Evolutionary conservation across 1,140 invertebrate genomes (phyloP).

Genomic region (Pentalonia nigronervosa): DNA sequence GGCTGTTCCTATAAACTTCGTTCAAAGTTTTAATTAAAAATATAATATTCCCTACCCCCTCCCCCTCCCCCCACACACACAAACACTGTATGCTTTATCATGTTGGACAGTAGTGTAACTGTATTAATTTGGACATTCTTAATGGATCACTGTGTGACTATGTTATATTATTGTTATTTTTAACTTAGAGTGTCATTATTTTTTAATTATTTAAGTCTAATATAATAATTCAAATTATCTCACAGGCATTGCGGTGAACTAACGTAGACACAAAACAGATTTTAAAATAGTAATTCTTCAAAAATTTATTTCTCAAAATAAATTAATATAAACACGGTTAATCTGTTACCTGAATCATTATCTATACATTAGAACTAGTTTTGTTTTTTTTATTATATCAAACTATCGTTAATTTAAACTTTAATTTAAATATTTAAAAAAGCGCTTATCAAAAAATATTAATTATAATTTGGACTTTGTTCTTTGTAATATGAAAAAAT

Average conservation of each 20-base stretch:
- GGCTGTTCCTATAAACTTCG: not conserved
- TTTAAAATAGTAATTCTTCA: not conserved
- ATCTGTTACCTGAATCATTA: not conserved
- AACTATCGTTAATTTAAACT: not conserved
- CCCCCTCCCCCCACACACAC: no score
- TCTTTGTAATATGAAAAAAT: not conserved
- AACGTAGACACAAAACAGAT: not conserved
- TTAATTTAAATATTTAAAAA: not conserved
- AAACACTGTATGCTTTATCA: no score
- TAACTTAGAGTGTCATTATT: no score
- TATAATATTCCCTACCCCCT: no score
- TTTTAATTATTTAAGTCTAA: no score
- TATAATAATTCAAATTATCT: not conserved
- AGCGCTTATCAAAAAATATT: not conserved
- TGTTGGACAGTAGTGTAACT: no score
- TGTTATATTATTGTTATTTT: no score
- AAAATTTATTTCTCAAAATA: not conserved
- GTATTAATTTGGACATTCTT: no score
- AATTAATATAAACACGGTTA: not conserved
- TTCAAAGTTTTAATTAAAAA: conserved; percentile 18
- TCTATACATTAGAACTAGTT: not conserved
- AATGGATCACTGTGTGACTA: no score
- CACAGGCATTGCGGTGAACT: not conserved
- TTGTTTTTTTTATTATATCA: not conserved
- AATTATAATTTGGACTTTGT: not conserved